Evolutionary conservation across 1,140 invertebrate genomes (phyloP).

Genomic region (Dryas iulia): DNA sequence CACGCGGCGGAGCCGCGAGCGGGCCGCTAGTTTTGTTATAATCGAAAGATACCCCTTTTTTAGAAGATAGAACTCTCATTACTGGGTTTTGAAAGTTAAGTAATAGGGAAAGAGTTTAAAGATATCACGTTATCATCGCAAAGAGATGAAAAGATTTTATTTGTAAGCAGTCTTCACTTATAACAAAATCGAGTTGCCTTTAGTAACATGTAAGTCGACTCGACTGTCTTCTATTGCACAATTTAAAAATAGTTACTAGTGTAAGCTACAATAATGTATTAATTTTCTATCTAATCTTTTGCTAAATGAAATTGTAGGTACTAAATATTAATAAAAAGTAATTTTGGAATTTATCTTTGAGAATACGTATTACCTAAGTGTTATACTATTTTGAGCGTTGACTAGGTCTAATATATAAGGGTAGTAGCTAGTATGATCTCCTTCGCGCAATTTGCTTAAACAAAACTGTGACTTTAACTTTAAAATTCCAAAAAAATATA

Average conservation of each 20-base stretch:
- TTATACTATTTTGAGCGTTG: conserved; percentile 36
- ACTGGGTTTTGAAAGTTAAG: too few species aligned
- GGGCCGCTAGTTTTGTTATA: too few species aligned
- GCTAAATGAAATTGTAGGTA: conserved; percentile 19
- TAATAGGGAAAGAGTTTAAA: too few species aligned
- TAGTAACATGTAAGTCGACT: conserved; percentile 8
- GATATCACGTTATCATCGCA: too few species aligned
- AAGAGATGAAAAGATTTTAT: too few species aligned
- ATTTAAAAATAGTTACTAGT: conserved; percentile 12
- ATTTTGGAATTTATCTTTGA: conserved; percentile 32
- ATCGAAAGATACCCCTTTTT: too few species aligned
- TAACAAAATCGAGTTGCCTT: conserved; percentile 15
- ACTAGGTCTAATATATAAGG: conserved; percentile 42
- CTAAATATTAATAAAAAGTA: conserved; percentile 15
- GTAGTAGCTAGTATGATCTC: background rate
- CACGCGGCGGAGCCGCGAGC: too few species aligned
- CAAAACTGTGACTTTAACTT: too few species aligned
- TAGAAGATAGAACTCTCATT: too few species aligned
- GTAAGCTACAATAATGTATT: conserved; percentile 19
- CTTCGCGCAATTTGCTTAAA: background rate
- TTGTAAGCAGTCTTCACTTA: background rate
- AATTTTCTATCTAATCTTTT: conserved; percentile 29
- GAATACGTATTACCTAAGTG: conserved; percentile 30
- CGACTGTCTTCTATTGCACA: conserved; percentile 29
- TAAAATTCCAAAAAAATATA: too few species aligned